phyloP scores from a whole-genome alignment of 2,888 invertebrate species.

The Drosophila sordidula region DNA sequence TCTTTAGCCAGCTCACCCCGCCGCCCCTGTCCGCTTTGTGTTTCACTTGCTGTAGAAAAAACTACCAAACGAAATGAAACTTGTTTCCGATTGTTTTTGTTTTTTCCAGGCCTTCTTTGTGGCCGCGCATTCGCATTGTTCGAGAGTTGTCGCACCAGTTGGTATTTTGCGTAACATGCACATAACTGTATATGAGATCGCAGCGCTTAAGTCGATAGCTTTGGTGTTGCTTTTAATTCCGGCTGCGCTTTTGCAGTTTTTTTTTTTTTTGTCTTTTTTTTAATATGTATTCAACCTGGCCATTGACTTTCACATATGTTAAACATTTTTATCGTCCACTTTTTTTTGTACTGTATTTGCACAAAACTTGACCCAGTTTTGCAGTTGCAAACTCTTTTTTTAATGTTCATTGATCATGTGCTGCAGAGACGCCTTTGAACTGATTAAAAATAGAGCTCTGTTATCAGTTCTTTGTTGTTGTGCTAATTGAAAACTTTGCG shows the following conservation, averaged over 20 bases:
- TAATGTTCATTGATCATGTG: slow-evolving; percentile 16
- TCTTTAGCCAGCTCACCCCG: not conserved
- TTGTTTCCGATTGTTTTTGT: slow-evolving; percentile 49
- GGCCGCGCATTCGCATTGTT: slow-evolving; percentile 32
- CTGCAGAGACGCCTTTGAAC: slow-evolving; percentile 4
- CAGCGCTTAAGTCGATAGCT: slow-evolving; percentile 21
- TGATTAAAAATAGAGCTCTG: slow-evolving; percentile 17
- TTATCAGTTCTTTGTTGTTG: slow-evolving; percentile 35
- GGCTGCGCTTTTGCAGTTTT: slow-evolving; percentile 11
- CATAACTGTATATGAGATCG: slow-evolving; percentile 32
- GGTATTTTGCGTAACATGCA: slow-evolving; percentile 63
- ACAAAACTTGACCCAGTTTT: slow-evolving; percentile 54
- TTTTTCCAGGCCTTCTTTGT: slow-evolving; percentile 28
- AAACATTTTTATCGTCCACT: not conserved
- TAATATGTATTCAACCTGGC: slow-evolving; percentile 3
- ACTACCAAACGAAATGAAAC: slow-evolving; percentile 51
- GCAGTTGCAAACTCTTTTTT: slow-evolving; percentile 1
- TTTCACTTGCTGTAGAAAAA: slow-evolving; percentile 7
- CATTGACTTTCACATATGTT: slow-evolving; percentile 44
- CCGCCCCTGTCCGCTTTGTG: not conserved
- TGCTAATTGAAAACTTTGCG: slow-evolving; percentile 9
- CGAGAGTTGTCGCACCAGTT: slow-evolving; percentile 63
- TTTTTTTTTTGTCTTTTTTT: not conserved
- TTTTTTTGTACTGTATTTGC: slow-evolving; percentile 21
- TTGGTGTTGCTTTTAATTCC: slow-evolving; percentile 35